Conservation (phyloP, 2,888 invertebrate genomes). For the Eulithis prunata region DNA sequence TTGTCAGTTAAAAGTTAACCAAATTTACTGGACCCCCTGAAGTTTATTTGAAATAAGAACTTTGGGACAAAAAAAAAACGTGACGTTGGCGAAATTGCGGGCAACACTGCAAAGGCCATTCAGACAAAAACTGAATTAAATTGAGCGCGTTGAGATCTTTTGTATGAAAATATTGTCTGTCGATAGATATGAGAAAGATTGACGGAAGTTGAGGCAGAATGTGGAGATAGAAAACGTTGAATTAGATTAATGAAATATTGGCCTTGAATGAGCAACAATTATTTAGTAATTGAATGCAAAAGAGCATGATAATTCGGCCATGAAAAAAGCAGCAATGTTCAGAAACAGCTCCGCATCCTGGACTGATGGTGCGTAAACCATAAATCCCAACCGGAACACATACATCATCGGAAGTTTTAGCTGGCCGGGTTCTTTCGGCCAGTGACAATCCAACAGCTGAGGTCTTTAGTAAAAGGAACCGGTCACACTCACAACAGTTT, state of each 20-base stretch:
- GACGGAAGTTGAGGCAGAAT: neutral
- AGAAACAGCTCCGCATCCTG: conserved; percentile 38
- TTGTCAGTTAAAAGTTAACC: neutral
- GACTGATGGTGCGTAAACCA: conserved; percentile 35
- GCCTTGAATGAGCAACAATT: conserved; percentile 21
- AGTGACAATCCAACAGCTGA: conserved; percentile 58
- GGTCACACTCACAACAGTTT: conserved; percentile 37
- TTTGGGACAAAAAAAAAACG: no score
- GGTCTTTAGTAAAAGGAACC: conserved; percentile 72
- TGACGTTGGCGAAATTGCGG: no score
- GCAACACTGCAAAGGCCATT: no score
- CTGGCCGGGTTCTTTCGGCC: conserved; percentile 50
- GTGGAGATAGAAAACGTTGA: no score
- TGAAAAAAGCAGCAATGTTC: conserved; percentile 32
- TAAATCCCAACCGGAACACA: conserved; percentile 67
- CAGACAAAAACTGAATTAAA: neutral
- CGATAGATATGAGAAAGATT: no score
- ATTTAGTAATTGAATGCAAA: conserved; percentile 25
- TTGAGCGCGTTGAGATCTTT: conserved; percentile 42
- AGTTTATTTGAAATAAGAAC: no score
- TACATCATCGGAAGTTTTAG: conserved; percentile 74
- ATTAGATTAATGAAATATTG: conserved; percentile 5
- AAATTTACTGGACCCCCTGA: no score
- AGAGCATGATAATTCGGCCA: conserved; percentile 7
- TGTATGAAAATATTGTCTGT: conserved; percentile 12